Evolutionary conservation across 2,888 invertebrate genomes (phyloP), one percentile per base, ranked within the genome.

Genomic region (Nemoura dubitans): DNA sequence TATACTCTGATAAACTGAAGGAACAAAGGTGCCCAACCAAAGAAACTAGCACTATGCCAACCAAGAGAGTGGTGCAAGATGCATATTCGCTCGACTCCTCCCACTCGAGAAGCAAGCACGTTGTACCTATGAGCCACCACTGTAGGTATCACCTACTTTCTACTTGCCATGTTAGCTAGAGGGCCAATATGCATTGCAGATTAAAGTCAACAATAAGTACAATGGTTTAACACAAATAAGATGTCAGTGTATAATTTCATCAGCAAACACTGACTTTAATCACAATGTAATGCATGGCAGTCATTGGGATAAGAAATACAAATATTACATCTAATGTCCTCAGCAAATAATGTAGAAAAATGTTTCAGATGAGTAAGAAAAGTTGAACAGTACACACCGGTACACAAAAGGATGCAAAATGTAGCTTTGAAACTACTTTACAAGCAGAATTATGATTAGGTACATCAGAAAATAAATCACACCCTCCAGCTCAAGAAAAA

Each of bases 211-310:
- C 36, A 21, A 59, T 1, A 59, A 59, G 21, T 59, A 59, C 59
- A 59, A 59, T 59, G 59, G 21, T 59, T 7, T 59, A 10, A 59
- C 59, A 59, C 59, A 59, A 59, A 59, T 59, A 59, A 59, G 21
- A 59, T 59, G 14, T 3, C 14, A 59, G 59, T 21, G 21, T 59
- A 59, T 21, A 59, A 59, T 59, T 59, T 59, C 16, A 59, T 59
- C 59, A 59, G 59, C 59, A 59, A 59, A 59, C 59, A 59, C 59
- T 78, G 28, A 16, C 26, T 78, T 78, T 78, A 26, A 78, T 78
- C 78, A 78, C 78, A 78, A 59, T 59, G 59, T 59, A 78, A 78
- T 78, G 26, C 28, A 78, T 28, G 78, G 78, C 78, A 78, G 78
- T 78, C 28, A 78, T 28, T 78, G 28, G 28, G 78, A 78, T 28